phyloP scores from a whole-genome alignment of 1,140 invertebrate species.

The Ridgeia piscesae region DNA sequence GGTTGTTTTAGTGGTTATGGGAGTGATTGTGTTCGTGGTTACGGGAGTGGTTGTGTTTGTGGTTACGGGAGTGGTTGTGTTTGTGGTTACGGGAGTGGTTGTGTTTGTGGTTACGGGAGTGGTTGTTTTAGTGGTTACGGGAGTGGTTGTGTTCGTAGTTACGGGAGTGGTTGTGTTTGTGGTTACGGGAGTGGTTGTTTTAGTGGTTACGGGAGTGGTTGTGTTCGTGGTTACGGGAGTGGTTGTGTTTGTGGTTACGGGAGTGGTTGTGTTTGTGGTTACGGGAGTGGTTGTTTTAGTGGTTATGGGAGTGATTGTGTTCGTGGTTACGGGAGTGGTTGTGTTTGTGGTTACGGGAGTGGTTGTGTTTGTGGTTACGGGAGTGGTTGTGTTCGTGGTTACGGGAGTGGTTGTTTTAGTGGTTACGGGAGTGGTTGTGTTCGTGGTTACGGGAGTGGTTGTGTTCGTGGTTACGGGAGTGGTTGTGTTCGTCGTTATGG shows the following conservation, averaged over 20 bases:
- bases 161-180: neutral
- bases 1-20: neutral
- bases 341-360: neutral
- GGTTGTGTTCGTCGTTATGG: too few species aligned
- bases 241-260: too few species aligned
- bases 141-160: neutral
- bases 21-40: neutral
- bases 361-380: neutral
- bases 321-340: neutral
- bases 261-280: neutral
- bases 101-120: neutral
- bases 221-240: too few species aligned
- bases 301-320: neutral
- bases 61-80: neutral
- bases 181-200: neutral
- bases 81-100: neutral
- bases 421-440: too few species aligned
- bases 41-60: neutral
- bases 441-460: too few species aligned
- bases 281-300: neutral
- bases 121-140: neutral
- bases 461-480: too few species aligned
- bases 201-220: neutral
- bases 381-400: too few species aligned
- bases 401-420: neutral